Conservation (phyloP, 2,113 vertebrate genomes). For the Pionites leucogaster region DNA sequence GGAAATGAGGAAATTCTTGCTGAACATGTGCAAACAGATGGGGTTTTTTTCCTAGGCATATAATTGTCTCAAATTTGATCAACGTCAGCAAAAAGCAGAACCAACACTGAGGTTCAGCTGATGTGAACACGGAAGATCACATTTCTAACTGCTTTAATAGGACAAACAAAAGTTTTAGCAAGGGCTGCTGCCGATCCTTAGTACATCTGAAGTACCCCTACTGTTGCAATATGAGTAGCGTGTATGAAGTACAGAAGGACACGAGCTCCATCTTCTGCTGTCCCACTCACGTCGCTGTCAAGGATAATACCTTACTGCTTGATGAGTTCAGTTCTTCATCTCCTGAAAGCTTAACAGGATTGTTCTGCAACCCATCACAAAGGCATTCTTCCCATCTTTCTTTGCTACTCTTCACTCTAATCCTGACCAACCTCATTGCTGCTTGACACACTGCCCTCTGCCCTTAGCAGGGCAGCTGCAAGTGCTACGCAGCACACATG, state of each 20-base stretch:
- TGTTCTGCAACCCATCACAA: background rate
- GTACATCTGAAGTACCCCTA: background rate
- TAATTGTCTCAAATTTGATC: background rate
- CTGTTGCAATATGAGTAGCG: background rate
- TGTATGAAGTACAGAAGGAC: background rate
- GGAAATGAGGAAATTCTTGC: background rate
- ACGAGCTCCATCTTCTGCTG: background rate
- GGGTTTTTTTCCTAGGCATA: background rate
- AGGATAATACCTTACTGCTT: background rate
- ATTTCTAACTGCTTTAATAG: background rate
- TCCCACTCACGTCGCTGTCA: background rate
- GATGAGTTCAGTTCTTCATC: background rate
- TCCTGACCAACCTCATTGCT: background rate
- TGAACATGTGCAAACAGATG: background rate
- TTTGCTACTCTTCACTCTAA: background rate
- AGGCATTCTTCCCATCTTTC: background rate
- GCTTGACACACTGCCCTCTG: background rate
- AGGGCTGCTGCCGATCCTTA: background rate
- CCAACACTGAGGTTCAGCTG: background rate
- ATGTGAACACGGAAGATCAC: background rate
- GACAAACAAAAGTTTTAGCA: background rate
- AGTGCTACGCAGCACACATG: rapidly evolving
- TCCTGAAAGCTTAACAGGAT: background rate
- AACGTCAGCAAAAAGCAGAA: background rate
- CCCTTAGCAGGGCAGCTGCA: background rate